Evolutionary conservation across 1,140 invertebrate genomes (phyloP).

Genomic region (Rhyacophila brunnea): DNA sequence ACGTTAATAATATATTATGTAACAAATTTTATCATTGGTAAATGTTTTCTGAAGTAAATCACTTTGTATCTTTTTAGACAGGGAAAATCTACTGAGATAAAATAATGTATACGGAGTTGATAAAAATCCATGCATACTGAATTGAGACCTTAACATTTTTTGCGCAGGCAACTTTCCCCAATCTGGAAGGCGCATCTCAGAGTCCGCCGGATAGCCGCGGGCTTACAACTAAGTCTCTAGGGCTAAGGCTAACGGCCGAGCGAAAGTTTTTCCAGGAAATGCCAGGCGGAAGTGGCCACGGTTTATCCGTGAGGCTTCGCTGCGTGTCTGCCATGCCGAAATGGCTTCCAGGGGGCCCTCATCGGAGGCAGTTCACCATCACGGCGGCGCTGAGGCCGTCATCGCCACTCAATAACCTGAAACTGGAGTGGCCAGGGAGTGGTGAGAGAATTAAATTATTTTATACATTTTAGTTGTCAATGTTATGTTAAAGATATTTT

Average conservation of each 20-base stretch:
- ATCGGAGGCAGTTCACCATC: conserved; percentile 26
- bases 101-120: background rate
- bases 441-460: background rate
- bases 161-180: conserved; percentile 17
- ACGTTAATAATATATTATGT: no score
- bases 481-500: no score
- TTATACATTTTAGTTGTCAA: no score
- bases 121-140: no score
- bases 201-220: conserved; percentile 14
- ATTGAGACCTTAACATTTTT: background rate
- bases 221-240: conserved; percentile 18
- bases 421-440: conserved; percentile 25
- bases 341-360: conserved; percentile 24
- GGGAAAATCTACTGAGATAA: background rate
- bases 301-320: background rate
- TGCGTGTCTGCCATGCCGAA: conserved; percentile 25
- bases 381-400: conserved; percentile 13
- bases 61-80: no score
- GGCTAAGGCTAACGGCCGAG: conserved; percentile 20
- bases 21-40: no score
- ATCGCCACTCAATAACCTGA: conserved; percentile 11
- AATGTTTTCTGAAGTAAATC: no score
- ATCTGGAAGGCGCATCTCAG: conserved; percentile 16
- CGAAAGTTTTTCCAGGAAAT: conserved; percentile 15
- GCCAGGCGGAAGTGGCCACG: background rate